These are phyloP conservation scores for Acleris laterana DNA, from an alignment of 2,888 invertebrate genomes.

Conservation along the genomic window DNA sequence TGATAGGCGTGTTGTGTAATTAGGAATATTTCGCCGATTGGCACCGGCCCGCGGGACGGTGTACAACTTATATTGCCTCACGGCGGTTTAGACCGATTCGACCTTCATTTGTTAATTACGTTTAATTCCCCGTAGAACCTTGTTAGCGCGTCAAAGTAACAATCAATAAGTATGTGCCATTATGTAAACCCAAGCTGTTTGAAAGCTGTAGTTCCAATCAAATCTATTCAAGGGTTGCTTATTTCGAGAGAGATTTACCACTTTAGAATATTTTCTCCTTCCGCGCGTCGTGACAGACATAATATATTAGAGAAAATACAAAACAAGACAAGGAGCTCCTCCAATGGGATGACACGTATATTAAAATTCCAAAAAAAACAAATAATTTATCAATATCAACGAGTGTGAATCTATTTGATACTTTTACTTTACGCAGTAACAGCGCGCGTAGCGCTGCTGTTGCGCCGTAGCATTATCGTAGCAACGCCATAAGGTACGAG, in stretches of 20 bases:
- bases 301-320: too few species aligned
- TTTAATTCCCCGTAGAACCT: constrained; percentile 49
- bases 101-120: constrained; percentile 63
- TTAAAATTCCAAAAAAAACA: too few species aligned
- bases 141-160: constrained; percentile 38
- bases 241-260: neutral
- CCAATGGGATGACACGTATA: too few species aligned
- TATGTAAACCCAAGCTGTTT: neutral
- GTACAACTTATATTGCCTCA: constrained; percentile 61
- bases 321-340: too few species aligned
- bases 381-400: too few species aligned
- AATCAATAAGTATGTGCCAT: constrained; percentile 29
- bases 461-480: constrained; percentile 1
- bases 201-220: neutral
- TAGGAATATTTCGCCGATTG: constrained; percentile 24
- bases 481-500: neutral
- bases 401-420: neutral
- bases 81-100: constrained; percentile 52
- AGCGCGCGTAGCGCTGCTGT: neutral
- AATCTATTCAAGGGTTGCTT: neutral
- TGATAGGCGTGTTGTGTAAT: constrained; percentile 9
- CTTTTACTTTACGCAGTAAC: neutral
- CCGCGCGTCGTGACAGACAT: too few species aligned
- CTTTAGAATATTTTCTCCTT: too few species aligned
- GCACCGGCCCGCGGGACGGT: constrained; percentile 52